Evolutionary conservation across 2,113 vertebrate genomes (phyloP).

Genomic region (Mastomys coucha): DNA sequence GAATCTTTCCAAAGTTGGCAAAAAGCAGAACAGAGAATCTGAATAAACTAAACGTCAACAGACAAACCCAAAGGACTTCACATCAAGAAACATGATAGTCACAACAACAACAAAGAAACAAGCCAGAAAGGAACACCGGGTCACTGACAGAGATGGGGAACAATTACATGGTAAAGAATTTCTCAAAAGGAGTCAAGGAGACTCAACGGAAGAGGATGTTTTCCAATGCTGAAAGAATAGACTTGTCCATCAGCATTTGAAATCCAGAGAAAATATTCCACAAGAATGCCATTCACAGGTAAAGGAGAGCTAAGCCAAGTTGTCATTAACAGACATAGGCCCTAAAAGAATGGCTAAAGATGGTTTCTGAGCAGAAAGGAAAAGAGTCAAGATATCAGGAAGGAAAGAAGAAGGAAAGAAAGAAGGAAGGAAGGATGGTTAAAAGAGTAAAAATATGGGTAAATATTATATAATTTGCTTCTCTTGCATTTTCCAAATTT

Average conservation of each 20-base stretch:
- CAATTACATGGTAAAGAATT: background rate
- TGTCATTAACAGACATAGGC: background rate
- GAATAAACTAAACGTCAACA: background rate
- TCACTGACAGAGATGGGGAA: background rate
- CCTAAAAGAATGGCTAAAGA: conserved; percentile 2
- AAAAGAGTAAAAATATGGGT: background rate
- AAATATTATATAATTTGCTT: conserved; percentile 35
- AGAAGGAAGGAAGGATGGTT: background rate
- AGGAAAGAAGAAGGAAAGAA: too few relatives aligned
- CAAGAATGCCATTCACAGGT: background rate
- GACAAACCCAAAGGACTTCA: conserved; percentile 34
- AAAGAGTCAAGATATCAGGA: background rate
- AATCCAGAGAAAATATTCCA: conserved; percentile 42
- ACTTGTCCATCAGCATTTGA: conserved; percentile 32
- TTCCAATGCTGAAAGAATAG: conserved; percentile 51
- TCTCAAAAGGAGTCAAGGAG: conserved; percentile 49
- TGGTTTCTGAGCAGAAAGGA: conserved; percentile 19
- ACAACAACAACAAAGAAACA: background rate
- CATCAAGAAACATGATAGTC: background rate
- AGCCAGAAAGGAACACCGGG: conserved; percentile 42
- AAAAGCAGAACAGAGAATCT: conserved; percentile 4
- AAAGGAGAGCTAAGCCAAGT: background rate
- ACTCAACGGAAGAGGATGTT: background rate
- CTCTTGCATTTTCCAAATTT: conserved; percentile 44
- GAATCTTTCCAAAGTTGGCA: conserved; percentile 14